These are phyloP conservation scores for Thelaira solivaga DNA, from an alignment of 2,888 invertebrate genomes.

Conservation along the genomic window DNA sequence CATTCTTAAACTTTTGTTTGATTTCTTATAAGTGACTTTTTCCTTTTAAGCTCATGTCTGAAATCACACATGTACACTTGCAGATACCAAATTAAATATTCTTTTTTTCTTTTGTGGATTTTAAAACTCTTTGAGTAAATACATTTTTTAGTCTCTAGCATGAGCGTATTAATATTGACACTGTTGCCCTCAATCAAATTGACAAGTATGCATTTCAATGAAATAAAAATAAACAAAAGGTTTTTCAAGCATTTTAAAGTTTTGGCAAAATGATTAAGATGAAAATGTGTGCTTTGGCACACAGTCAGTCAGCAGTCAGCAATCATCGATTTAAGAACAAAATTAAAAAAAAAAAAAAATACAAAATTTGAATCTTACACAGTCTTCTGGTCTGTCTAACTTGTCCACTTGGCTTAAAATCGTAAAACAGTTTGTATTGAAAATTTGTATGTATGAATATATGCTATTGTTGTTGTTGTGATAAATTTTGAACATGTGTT, in stretches of 20 bases:
- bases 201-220: constrained; percentile 47
- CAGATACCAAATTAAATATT: too few relatives aligned
- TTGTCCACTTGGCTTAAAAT: too few relatives aligned
- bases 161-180: constrained; percentile 43
- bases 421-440: too few relatives aligned
- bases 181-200: constrained; percentile 58
- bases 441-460: neutral
- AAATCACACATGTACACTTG: constrained; percentile 23
- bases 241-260: constrained; percentile 19
- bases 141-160: too few relatives aligned
- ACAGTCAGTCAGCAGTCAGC: too few relatives aligned
- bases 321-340: constrained; percentile 3
- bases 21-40: neutral
- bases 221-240: constrained; percentile 25
- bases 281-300: constrained; percentile 5
- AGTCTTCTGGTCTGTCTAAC: too few relatives aligned
- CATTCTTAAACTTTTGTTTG: neutral
- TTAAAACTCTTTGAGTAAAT: too few relatives aligned
- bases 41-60: too few relatives aligned
- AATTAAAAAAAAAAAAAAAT: constrained; percentile 1
- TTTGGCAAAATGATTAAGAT: constrained; percentile 37
- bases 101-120: too few relatives aligned
- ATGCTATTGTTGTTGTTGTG: constrained; percentile 17
- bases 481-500: constrained; percentile 54
- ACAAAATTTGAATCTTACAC: too few relatives aligned